phyloP scores from a whole-genome alignment of 2,113 vertebrate genomes.

The Arizona elegans region DNA sequence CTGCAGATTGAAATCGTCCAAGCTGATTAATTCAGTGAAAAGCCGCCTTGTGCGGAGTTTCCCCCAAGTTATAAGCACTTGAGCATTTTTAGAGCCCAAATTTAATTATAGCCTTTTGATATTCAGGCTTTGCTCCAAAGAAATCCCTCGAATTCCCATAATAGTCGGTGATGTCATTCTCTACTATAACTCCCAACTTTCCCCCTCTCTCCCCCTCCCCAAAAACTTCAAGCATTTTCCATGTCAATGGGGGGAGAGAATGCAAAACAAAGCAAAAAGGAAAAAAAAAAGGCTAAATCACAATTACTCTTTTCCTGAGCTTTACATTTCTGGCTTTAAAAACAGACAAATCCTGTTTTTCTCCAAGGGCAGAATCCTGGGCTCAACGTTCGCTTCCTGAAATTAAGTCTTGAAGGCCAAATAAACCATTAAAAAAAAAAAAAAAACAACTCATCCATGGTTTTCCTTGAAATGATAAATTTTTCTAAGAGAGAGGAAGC shows the following conservation, averaged over 20 bases:
- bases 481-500: conserved; percentile 61
- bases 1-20: conserved; percentile 70
- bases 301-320: conserved; percentile 60
- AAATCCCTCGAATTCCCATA: conserved; percentile 82
- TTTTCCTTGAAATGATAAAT: conserved; percentile 74
- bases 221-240: conserved; percentile 70
- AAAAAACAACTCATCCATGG: conserved; percentile 44
- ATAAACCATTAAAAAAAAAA: conserved; percentile 61
- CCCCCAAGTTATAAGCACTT: conserved; percentile 84
- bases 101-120: conserved; percentile 91
- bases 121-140: conserved; percentile 84
- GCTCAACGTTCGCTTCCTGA: background rate
- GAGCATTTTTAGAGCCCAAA: conserved; percentile 87
- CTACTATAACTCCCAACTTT: conserved; percentile 76
- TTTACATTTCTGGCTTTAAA: conserved; percentile 54
- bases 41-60: conserved; percentile 75
- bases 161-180: conserved; percentile 88
- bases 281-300: background rate
- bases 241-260: conserved; percentile 73
- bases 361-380: background rate
- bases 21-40: conserved; percentile 87
- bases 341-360: background rate
- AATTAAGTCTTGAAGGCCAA: background rate
- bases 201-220: conserved; percentile 30
- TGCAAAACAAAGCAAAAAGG: background rate